Conservation (phyloP, 2,888 invertebrate species). For the Pollenia amentaria region DNA sequence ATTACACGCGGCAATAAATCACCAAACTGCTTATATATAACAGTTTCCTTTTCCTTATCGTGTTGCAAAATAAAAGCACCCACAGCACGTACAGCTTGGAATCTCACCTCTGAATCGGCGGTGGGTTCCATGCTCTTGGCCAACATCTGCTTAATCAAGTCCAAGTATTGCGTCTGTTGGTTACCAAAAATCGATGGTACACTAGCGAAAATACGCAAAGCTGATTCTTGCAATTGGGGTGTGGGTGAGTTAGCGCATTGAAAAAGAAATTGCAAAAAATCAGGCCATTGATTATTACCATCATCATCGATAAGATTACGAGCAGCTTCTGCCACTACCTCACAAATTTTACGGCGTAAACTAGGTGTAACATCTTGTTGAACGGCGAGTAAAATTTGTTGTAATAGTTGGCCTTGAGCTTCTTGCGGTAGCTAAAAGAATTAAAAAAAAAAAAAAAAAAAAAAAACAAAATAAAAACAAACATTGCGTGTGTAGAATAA, state of each 20-base stretch:
- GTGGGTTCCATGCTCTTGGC: slow-evolving; percentile 91
- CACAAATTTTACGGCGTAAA: slow-evolving; percentile 95
- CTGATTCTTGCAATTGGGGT: slow-evolving; percentile 94
- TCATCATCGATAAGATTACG: slow-evolving; percentile 97
- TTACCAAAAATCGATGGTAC: slow-evolving; percentile 99
- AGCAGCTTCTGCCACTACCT: slow-evolving; percentile 97
- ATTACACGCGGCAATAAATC: slow-evolving; percentile 93
- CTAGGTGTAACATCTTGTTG: slow-evolving; percentile 92
- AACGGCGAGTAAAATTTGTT: slow-evolving; percentile 93
- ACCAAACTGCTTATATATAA: slow-evolving; percentile 93
- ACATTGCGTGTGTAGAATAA: neutral
- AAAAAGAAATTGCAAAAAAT: slow-evolving; percentile 97
- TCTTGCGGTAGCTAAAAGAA: slow-evolving; percentile 89
- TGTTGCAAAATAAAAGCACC: slow-evolving; percentile 96
- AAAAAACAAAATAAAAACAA: slow-evolving; percentile 6
- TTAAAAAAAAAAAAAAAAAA: neutral
- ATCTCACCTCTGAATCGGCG: slow-evolving; percentile 90
- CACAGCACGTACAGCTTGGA: slow-evolving; percentile 93
- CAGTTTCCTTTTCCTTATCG: slow-evolving; percentile 92
- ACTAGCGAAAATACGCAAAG: slow-evolving; percentile 97
- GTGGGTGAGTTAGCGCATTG: slow-evolving; percentile 95
- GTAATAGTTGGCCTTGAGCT: slow-evolving; percentile 93
- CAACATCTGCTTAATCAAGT: slow-evolving; percentile 97
- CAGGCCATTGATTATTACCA: slow-evolving; percentile 98
- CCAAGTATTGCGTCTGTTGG: slow-evolving; percentile 95